Conservation (phyloP, 2,797 vertebrate species). For the Megaceryle alcyon region DNA sequence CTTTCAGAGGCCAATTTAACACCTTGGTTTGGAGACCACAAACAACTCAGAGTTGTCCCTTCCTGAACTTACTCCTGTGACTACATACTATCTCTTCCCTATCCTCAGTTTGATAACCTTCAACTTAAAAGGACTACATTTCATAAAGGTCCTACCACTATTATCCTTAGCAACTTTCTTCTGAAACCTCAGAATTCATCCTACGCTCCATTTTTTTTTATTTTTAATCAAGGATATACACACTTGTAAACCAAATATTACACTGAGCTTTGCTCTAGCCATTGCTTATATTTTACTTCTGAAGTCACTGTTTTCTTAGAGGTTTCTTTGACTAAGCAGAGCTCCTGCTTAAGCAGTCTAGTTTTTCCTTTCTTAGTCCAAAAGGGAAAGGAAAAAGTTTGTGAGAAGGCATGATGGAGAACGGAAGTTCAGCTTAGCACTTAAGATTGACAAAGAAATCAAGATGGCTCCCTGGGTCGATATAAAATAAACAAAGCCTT, state of each 20-base stretch:
- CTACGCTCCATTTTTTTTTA: not conserved
- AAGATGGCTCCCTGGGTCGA: not conserved
- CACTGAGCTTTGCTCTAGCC: not conserved
- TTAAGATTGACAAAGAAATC: not conserved
- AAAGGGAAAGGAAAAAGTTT: not conserved
- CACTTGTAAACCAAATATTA: not conserved
- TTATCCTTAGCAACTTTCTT: not conserved
- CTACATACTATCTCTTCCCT: not conserved
- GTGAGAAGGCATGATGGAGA: not conserved
- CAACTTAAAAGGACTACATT: not conserved
- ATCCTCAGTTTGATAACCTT: not conserved
- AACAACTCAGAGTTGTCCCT: not conserved
- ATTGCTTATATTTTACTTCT: not conserved
- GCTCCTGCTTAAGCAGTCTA: not conserved
- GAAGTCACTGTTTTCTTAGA: not conserved
- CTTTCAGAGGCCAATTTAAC: not conserved
- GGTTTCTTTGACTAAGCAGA: not conserved
- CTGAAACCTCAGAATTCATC: not conserved
- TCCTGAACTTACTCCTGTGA: not conserved
- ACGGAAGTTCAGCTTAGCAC: not conserved
- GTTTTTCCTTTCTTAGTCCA: not conserved
- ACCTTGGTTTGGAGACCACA: not conserved
- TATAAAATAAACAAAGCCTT: not conserved
- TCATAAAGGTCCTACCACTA: not conserved
- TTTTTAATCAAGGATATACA: not conserved